Evolutionary conservation across 2,888 invertebrate genomes (phyloP), one percentile per base, ranked within the genome.

Genomic region (Drosophila prolongata): DNA sequence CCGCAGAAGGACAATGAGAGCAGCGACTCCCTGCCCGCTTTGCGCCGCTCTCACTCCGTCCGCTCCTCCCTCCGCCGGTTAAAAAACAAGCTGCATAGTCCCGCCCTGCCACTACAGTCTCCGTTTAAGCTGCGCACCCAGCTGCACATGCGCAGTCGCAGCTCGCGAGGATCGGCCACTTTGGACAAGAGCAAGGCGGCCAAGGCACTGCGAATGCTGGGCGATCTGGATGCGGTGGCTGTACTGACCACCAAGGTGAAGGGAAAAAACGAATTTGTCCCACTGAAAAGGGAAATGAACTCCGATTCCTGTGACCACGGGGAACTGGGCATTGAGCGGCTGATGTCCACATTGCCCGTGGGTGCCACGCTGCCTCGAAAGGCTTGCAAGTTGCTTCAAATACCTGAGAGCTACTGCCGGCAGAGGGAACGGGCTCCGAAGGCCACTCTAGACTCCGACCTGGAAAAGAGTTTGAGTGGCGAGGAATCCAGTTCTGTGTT

Each of bases 51-150:
- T 78, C 94, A 95, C 91, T 95, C 95, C 77, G 95, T 95, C 90
- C 94, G 95, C 84, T 94, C 95, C 79, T 95, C 95, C 78, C 92
- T 96, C 79, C 94, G 95, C 77, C 91, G 95, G 90, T 94, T 96
- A 68, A 94, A 94, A 90, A 94, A 94, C 93, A 93, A 94, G 80
- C 79, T 91, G 52, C 84, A 92, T 16, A 90, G 90, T 67, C 87
- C 87, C 34, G 83, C 73, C 49, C 70, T 84, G 40, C 43, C 78
- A 1, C 52, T 91, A 70, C 90, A 90, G 58, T 90, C 92, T 10
- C 91, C 92, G 6, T 91, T 91, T 43, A 91, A 91, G 82, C 81
- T 91, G 35, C 87, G 84, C 65, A 55, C 79, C 58, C 77, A 82
- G 74, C 76, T 89, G 75, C 85, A 77, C 76, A 57, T 71, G 56